Conservation (phyloP, 1,140 invertebrate genomes). For the Leptopilina boulardi region DNA sequence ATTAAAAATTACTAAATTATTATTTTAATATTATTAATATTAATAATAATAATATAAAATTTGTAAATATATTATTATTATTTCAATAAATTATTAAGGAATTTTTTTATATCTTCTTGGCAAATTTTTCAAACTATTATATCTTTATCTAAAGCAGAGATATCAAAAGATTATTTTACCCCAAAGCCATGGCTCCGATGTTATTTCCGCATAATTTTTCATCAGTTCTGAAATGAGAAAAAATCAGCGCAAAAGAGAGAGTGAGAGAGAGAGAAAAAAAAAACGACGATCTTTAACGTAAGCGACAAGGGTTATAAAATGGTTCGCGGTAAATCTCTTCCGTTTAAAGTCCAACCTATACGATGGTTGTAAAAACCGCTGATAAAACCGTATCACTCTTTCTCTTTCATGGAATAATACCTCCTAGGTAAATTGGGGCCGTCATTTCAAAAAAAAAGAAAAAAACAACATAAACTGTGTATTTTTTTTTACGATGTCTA, state of each 20-base stretch:
- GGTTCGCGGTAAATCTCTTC: neutral
- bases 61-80: too few relatives aligned
- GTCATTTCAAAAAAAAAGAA: neutral
- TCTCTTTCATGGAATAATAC: neutral
- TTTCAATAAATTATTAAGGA: too few relatives aligned
- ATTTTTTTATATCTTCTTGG: too few relatives aligned
- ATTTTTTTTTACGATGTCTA: neutral
- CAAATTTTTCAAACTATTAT: too few relatives aligned
- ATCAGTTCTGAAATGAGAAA: neutral
- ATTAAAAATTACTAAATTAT: too few relatives aligned
- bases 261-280: neutral
- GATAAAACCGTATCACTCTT: slow-evolving; percentile 22
- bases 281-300: neutral
- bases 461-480: neutral
- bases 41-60: too few relatives aligned
- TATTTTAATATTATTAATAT: too few relatives aligned
- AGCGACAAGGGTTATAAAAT: slow-evolving; percentile 8
- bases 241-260: too few relatives aligned
- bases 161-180: neutral
- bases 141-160: too few relatives aligned
- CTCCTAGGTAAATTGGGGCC: neutral
- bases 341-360: neutral
- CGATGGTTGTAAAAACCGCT: slow-evolving; percentile 5
- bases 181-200: neutral
- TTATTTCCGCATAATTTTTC: neutral